Evolutionary conservation across 2,888 invertebrate genomes (phyloP), one percentile per base, ranked within the genome.

Genomic region (Petrolisthes manimaculis): DNA sequence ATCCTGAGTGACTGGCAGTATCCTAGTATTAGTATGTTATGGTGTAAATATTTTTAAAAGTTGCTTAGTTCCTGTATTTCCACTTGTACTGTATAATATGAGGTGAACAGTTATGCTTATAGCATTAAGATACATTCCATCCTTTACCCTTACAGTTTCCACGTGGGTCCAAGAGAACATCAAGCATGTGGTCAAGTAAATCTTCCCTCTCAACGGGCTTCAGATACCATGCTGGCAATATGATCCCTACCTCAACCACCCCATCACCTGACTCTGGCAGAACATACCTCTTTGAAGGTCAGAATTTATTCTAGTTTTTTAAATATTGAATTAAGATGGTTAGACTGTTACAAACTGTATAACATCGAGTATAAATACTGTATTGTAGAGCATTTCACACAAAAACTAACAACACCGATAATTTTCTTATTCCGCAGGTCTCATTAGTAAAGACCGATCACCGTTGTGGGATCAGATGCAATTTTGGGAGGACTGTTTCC

Each of bases 401-500:
- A 37, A 37, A 37, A 37, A 37, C 37, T 37, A 37, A 37, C 37
- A 37, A 37, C 37, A 37, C 37, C 37, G 37, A 37, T 37, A 37
- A 1, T 37, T 37, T 37, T 37, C 37, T 37, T 37, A 37, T 37
- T 37, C 37, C 54, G 2, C 89, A 94, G 94, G 94, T 80, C 92
- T 94, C 83, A 92, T 94, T 94, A 95, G 80, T 67, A 97, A 97
- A 93, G 97, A 97, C 91, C 94, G 98, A 91, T 96, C 97, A 3
- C 95, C 95, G 86, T 94, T 99, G 56, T 99, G 99, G 99, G 99
- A 99, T 93, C 98, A 99, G 94, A 97, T 98, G 97, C 98, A 98
- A 92, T 99, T 99, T 93, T 99, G 99, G 99, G 99, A 99, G 93
- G 99, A 99, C 93, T 97, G 98, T 0, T 99, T 99, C 93, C 94